A percentile compares a stretch with the other conserved stretches of the same genome.
These are phyloP conservation scores for Gnathonemus longibarbis DNA, from an alignment of 2,113 vertebrate genomes.

Conservation along the genomic window DNA sequence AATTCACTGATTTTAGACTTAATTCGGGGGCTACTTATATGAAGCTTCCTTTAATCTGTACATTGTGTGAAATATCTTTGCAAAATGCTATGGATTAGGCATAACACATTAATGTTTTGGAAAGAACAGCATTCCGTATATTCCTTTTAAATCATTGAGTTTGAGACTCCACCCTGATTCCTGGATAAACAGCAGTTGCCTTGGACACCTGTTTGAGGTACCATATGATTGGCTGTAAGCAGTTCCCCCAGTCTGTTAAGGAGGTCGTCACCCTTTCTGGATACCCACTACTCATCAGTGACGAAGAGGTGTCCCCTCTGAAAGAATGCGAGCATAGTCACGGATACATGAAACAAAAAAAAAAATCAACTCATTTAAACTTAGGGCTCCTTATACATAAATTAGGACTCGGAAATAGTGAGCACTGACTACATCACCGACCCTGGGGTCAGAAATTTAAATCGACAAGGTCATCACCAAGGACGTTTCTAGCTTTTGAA, in stretches of 20 bases:
- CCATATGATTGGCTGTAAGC: slow-evolving; percentile 73
- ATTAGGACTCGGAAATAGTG: slow-evolving; percentile 62
- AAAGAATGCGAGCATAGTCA: not conserved
- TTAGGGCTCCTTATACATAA: slow-evolving; percentile 78
- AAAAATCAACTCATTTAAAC: not conserved
- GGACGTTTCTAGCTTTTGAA: not conserved
- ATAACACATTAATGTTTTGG: not conserved
- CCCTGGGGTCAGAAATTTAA: slow-evolving; percentile 78
- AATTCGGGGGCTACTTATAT: not conserved
- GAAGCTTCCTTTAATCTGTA: not conserved
- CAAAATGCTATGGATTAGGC: not conserved
- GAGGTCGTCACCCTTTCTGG: slow-evolving; percentile 66
- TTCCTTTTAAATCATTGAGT: not conserved
- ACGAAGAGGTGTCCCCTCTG: slow-evolving; percentile 56
- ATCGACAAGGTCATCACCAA: slow-evolving; percentile 69
- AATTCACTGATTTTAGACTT: not conserved
- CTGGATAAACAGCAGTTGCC: slow-evolving; percentile 39
- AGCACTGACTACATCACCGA: slow-evolving; percentile 59
- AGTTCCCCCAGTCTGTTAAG: slow-evolving; percentile 59
- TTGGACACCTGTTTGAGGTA: slow-evolving; percentile 63
- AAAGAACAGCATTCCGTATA: not conserved
- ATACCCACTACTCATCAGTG: slow-evolving; percentile 62
- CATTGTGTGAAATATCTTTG: not conserved
- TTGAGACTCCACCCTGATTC: not conserved
- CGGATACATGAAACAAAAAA: not conserved